Evolutionary conservation across 2,888 invertebrate species (phyloP).

Genomic region (Mechanitis messenoides): DNA sequence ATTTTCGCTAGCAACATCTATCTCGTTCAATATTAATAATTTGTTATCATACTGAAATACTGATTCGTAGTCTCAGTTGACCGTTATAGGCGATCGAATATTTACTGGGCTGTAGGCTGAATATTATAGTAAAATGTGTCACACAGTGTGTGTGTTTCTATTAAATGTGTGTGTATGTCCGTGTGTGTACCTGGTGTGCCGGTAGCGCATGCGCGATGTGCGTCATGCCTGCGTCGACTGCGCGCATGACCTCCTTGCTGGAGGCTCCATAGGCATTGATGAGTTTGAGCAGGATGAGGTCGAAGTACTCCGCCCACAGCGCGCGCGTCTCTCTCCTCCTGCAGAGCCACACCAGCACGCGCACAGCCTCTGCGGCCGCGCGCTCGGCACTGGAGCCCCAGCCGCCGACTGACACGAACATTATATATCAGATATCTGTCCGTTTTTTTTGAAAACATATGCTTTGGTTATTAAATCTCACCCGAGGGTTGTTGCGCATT

Average conservation of each 20-base stretch:
- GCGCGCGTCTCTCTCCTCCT: slow-evolving; percentile 84
- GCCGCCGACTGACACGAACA: slow-evolving; percentile 31
- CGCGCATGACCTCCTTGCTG: slow-evolving; percentile 85
- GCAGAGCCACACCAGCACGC: slow-evolving; percentile 90
- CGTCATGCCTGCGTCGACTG: slow-evolving; percentile 89
- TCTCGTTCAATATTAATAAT: too few relatives aligned
- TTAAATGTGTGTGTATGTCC: too few relatives aligned
- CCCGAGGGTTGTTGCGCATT: slow-evolving; percentile 58
- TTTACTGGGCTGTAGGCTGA: too few relatives aligned
- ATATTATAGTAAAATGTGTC: too few relatives aligned
- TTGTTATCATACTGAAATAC: too few relatives aligned
- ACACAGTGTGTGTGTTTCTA: too few relatives aligned
- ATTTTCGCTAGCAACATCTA: not conserved
- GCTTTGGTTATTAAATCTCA: slow-evolving; percentile 26
- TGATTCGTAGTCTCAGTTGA: too few relatives aligned
- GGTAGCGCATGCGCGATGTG: slow-evolving; percentile 88
- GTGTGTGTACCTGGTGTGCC: slow-evolving; percentile 76
- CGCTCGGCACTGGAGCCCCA: slow-evolving; percentile 67
- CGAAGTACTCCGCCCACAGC: slow-evolving; percentile 91
- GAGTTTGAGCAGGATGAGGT: slow-evolving; percentile 92
- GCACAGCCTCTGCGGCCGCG: slow-evolving; percentile 85
- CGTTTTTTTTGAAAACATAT: too few relatives aligned
- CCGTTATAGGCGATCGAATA: too few relatives aligned
- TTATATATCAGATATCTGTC: not conserved
- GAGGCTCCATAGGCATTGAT: slow-evolving; percentile 88